These are phyloP conservation scores for Acromyrmex charruanus DNA, from an alignment of 1,140 invertebrate species.

Conservation along the genomic window DNA sequence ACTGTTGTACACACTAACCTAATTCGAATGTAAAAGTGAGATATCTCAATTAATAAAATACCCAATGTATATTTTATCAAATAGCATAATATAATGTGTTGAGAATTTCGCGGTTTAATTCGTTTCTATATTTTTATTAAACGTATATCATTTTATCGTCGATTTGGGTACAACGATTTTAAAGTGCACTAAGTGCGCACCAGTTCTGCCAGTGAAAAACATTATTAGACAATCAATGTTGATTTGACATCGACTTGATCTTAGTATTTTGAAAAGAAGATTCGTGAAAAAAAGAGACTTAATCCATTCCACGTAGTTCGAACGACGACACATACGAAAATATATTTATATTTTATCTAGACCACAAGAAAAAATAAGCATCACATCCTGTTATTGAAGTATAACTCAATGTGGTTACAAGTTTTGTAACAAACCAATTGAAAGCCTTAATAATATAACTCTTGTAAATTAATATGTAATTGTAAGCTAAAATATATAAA, in stretches of 20 bases:
- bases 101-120: too few species aligned
- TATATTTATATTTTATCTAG: constrained; percentile 7
- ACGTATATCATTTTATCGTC: too few species aligned
- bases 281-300: not conserved
- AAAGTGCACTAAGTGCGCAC: too few species aligned
- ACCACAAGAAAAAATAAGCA: constrained; percentile 1
- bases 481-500: not conserved
- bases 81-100: too few species aligned
- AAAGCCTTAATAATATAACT: not conserved
- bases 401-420: not conserved
- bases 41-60: too few species aligned
- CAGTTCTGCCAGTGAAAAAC: too few species aligned
- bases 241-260: not conserved
- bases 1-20: too few species aligned
- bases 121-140: too few species aligned
- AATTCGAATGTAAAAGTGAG: too few species aligned
- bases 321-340: not conserved
- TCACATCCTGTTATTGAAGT: not conserved
- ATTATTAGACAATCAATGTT: too few species aligned
- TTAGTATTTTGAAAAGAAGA: not conserved
- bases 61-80: too few species aligned
- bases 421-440: not conserved
- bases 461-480: not conserved
- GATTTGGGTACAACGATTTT: too few species aligned
- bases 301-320: not conserved